Conservation (phyloP, 2,113 vertebrate genomes). For the Saccopteryx bilineata region DNA sequence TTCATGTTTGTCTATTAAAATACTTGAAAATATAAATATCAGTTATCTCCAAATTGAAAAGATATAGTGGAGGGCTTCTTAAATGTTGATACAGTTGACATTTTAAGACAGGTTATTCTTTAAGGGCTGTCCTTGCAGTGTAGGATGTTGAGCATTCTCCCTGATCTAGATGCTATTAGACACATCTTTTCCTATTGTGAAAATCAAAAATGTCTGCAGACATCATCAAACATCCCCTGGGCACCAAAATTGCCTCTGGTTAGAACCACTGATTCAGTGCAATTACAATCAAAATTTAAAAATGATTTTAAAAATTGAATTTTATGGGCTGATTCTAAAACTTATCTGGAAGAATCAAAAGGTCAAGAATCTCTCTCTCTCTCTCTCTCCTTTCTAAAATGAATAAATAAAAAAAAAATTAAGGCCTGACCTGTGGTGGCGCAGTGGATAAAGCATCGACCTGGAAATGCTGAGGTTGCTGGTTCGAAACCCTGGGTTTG, state of each 20-base stretch:
- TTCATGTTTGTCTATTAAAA: not conserved
- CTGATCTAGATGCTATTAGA: not conserved
- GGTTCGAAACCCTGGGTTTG: no score
- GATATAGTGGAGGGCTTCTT: not conserved
- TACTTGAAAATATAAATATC: not conserved
- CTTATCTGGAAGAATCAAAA: constrained; percentile 48
- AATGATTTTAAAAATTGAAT: constrained; percentile 29
- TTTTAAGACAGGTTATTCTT: not conserved
- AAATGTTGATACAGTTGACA: not conserved
- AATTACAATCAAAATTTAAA: constrained; percentile 55
- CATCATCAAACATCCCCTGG: not conserved
- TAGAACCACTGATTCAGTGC: constrained; percentile 51
- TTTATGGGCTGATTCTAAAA: not conserved
- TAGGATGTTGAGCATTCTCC: not conserved
- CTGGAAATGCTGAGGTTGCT: no score
- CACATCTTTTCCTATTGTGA: constrained; percentile 9
- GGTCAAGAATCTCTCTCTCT: not conserved
- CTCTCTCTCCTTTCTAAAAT: no score
- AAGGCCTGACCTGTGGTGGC: no score
- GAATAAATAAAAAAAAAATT: no score
- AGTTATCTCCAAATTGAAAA: not conserved
- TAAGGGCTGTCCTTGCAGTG: not conserved
- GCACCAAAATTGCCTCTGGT: not conserved
- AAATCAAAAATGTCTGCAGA: constrained; percentile 36
- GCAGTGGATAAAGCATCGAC: no score